Base-by-base conservation (phyloP, 2,113 vertebrate species). In the Onychorhynchus coronatus region DNA sequence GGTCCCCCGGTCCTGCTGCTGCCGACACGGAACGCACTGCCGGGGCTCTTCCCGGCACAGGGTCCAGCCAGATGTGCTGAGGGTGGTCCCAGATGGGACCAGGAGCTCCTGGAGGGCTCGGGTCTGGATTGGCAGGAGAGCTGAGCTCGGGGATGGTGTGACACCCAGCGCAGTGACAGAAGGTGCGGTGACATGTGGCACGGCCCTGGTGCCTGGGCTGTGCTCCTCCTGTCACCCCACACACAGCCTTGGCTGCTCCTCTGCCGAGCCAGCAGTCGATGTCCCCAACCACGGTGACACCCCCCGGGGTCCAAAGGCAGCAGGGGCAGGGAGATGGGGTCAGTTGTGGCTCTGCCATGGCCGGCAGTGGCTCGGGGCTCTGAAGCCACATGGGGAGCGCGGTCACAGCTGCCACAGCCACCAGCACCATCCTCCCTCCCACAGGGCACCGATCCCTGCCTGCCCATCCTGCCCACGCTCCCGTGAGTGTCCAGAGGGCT, bases 1-100 rank as follows among this genome's bases (percentile, higher is more conserved):
- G 35, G 28, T 27, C 13, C 44, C 31, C 49, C 9, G 2, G 8
- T 39, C 19, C 39, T 24, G 33, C 17, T 13, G 4, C 47, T 4
- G 5, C 5, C 2, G 73, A 12, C 9, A 0, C 1, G 68, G 23
- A 0, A 21, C 14, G 55, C 1, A 2, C 47, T 41, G 75, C 35
- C 2, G 15, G 28, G 35, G 52, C 23, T 85, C 55, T 37, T 55
- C 46, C 49, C 46, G 12, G 44, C n/a, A 1, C 77, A 3, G 27
- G 15, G 18, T 49, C 55, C 44, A 6, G 27, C 15, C 0, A 2
- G 56, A 8, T 3, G 19, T 30, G 3, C 33, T 0, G 3, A 9
- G 33, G 71, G 37, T 27, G 56, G 47, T 75, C 56, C 59, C 0
- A 1, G 2, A 1, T 1, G 11, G 59, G 9, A 9, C 9, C 0